Conservation (phyloP, 2,888 invertebrate species). For the Plagiodera versicolora region DNA sequence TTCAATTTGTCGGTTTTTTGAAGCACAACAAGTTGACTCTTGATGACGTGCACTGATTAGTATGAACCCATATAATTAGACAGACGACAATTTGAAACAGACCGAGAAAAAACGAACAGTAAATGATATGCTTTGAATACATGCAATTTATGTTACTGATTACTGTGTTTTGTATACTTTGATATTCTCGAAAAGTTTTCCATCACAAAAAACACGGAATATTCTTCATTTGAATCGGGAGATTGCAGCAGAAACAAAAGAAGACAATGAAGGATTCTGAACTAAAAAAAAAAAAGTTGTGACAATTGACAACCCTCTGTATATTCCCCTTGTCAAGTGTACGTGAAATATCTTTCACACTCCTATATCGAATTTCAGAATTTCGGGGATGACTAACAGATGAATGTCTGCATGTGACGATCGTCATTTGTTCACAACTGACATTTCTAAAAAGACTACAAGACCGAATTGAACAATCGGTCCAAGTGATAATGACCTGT, state of each 20-base stretch:
- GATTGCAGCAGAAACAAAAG: too few species aligned
- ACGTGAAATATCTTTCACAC: neutral
- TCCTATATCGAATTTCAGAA: neutral
- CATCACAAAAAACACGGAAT: neutral
- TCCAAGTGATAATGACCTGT: neutral
- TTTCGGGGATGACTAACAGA: neutral
- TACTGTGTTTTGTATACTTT: neutral
- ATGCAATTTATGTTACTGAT: neutral
- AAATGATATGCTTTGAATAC: neutral
- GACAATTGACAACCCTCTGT: neutral
- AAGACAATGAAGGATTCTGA: neutral
- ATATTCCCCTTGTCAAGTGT: neutral
- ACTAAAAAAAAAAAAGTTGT: too few species aligned
- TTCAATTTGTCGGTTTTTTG: too few species aligned
- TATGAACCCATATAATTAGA: constrained; percentile 3
- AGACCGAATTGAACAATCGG: neutral
- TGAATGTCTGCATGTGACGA: neutral
- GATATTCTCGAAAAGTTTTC: neutral
- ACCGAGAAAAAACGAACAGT: constrained; percentile 5
- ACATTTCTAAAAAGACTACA: neutral
- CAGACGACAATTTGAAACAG: constrained; percentile 9
- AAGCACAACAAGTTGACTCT: too few species aligned
- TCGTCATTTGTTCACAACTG: neutral
- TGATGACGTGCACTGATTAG: neutral
- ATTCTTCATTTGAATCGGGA: too few species aligned